Evolutionary conservation across 2,888 invertebrate species (phyloP).

Genomic region (Orthonychiurus folsomi): DNA sequence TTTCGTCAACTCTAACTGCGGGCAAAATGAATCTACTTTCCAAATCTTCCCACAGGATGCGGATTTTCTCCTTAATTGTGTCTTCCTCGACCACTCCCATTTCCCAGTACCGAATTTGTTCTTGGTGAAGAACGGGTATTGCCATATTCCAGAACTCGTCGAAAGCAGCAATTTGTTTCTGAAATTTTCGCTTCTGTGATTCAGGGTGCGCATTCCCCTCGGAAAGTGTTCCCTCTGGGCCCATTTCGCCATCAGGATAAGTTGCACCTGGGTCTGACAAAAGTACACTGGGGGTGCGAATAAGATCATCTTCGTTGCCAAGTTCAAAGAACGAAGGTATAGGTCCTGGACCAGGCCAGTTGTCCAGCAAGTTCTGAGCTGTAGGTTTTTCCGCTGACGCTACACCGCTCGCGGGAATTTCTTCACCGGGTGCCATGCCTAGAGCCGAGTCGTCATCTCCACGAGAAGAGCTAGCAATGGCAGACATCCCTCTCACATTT

Average conservation of each 20-base stretch:
- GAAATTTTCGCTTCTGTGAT: conserved; percentile 21
- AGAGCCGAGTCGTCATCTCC: neutral
- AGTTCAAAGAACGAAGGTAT: neutral
- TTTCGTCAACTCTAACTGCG: conserved; percentile 18
- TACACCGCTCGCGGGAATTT: too few species aligned
- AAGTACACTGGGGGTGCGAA: neutral
- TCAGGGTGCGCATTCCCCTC: neutral
- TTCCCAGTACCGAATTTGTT: conserved; percentile 25
- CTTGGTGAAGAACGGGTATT: conserved; percentile 25
- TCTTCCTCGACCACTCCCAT: conserved; percentile 26
- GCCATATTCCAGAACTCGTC: conserved; percentile 35
- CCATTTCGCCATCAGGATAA: neutral
- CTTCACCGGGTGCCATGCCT: neutral
- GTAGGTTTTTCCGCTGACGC: neutral
- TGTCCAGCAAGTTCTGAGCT: neutral
- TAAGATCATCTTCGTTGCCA: neutral
- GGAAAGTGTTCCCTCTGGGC: neutral
- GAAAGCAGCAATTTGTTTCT: conserved; percentile 21
- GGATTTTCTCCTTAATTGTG: conserved; percentile 15
- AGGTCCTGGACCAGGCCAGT: too few species aligned
- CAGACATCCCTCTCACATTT: neutral
- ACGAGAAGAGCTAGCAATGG: neutral
- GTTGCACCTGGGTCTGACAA: conserved; percentile 10
- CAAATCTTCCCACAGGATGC: conserved; percentile 22
- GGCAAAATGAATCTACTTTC: conserved; percentile 22